Base-by-base conservation (phyloP, 1,140 invertebrate species). In the Psix sp. region DNA sequence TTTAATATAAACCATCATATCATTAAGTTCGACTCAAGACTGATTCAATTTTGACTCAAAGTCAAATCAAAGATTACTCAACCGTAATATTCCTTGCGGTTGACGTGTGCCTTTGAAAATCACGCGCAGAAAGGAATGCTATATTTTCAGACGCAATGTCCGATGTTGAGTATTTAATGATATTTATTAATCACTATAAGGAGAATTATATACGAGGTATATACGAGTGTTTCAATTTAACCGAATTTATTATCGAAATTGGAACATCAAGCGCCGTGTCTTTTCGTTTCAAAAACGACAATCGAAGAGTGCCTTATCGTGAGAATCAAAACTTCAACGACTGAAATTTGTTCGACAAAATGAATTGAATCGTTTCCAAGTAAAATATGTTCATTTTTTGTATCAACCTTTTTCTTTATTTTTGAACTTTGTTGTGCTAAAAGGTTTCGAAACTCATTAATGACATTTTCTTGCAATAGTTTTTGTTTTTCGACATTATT, bases 171-270 rank as follows among this genome's bases (percentile, higher is more conserved):
- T 59, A 59, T 59, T 67, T 67, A 57, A 66, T 36, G 24, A 56
- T 66, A 66, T 67, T 67, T 67, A 67, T 67, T n/a, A n/a, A n/a
- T 67, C 45, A 45, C 26, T 56, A 33, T 39, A 66, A 66, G 56
- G 18, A 66, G 33, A 52, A 54, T 24, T 51, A 45, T 65, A 65
- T 65, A 63, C 24, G 33, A 10, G 48, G 24, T 66, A 26, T 40
- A 40, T 49, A 60, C 24, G 35, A 33, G 31, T 36, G 24, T 24
- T 14, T 52, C 45, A 16, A 45, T 45, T 43, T 1, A 18, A 9
- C 5, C 6, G 36, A 36, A 24, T 16, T 42, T 51, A 2, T 10
- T 13, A 2, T 35, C n/a, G 33, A 35, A 5, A 13, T 13, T 9
- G 20, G 2, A 24, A 24, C 43, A 42, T 36, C n/a, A 49, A 11